Percentiles rank a stretch among this genome's conserved stretches.
These are phyloP conservation scores for Monochamus saltuarius DNA, from an alignment of 1,140 invertebrate genomes.

Conservation along the genomic window DNA sequence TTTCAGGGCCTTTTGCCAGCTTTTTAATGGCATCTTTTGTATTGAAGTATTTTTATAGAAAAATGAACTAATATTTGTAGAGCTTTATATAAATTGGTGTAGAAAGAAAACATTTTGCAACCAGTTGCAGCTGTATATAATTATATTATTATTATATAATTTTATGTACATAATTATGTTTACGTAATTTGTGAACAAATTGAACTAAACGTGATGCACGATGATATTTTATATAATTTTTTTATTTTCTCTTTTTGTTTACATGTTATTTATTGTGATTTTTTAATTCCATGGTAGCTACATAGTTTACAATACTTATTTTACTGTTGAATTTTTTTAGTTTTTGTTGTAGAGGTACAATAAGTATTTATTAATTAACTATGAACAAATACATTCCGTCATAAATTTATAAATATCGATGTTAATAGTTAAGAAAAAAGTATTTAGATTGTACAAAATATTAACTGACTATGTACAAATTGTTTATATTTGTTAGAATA, in stretches of 20 bases:
- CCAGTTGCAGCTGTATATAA: too few species aligned
- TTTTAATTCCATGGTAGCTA: constrained; percentile 8
- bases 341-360: not conserved
- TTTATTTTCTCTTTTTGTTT: constrained; percentile 2
- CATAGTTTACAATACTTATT: constrained; percentile 4
- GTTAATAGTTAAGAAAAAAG: not conserved
- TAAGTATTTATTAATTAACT: constrained; percentile 2
- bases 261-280: constrained; percentile 9
- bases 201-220: constrained; percentile 5
- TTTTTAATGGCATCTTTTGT: too few species aligned
- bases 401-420: constrained; percentile 6
- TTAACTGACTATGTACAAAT: constrained; percentile 18
- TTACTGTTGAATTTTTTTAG: not conserved
- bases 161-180: too few species aligned
- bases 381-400: constrained; percentile 12
- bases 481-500: constrained; percentile 19
- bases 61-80: too few species aligned
- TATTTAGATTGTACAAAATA: constrained; percentile 13
- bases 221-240: not conserved
- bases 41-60: too few species aligned
- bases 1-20: too few species aligned
- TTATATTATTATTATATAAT: too few species aligned
- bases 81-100: too few species aligned
- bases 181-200: too few species aligned
- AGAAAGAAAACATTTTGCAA: too few species aligned